Conservation (phyloP, 2,888 invertebrate genomes). For the Seira ritae region DNA sequence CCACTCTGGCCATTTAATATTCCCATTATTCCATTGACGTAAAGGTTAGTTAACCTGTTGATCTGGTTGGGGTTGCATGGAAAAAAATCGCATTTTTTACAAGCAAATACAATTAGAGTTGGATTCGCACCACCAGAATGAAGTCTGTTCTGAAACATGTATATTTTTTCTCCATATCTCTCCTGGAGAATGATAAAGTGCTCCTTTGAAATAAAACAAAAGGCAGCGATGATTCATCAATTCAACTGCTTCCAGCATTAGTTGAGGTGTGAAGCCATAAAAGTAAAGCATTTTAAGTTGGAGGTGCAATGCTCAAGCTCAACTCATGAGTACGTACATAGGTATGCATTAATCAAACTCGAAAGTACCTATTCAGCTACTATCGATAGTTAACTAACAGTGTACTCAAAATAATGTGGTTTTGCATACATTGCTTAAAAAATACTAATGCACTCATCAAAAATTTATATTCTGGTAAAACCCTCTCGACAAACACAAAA, state of each 20-base stretch:
- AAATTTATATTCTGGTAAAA: not conserved
- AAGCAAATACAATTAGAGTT: not conserved
- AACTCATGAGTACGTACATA: too few species aligned
- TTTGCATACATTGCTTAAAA: not conserved
- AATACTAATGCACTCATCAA: not conserved
- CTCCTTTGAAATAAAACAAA: not conserved
- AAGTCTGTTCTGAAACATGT: not conserved
- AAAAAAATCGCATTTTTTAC: not conserved
- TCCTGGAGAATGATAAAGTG: not conserved
- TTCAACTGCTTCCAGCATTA: too few species aligned
- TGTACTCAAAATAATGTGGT: not conserved
- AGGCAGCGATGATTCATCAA: not conserved
- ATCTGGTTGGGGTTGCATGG: not conserved
- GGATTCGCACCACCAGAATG: not conserved
- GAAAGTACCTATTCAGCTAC: too few species aligned
- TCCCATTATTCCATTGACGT: not conserved
- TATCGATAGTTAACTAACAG: too few species aligned
- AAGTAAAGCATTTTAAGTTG: too few species aligned
- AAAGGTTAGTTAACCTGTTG: not conserved
- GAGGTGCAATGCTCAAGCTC: too few species aligned
- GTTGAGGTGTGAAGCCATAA: too few species aligned
- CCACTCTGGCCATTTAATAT: not conserved
- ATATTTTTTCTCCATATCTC: too few species aligned
- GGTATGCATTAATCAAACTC: too few species aligned
- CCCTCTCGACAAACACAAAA: not conserved